Evolutionary conservation across 2,113 vertebrate genomes (phyloP).

Genomic region (Halichoeres trimaculatus): DNA sequence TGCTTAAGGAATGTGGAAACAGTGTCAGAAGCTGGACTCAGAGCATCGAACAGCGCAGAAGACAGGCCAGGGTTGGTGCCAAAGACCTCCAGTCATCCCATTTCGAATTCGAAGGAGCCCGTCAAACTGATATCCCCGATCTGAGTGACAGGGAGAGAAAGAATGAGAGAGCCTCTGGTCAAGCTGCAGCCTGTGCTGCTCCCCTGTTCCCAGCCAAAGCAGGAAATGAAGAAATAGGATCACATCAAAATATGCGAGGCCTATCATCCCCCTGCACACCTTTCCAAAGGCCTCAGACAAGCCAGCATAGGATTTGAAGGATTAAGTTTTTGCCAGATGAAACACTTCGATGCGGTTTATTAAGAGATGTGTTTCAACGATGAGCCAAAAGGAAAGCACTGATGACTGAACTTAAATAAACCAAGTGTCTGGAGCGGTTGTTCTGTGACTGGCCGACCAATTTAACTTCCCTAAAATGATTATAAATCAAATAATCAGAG

Average conservation of each 20-base stretch:
- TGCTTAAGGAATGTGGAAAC: conserved; percentile 47
- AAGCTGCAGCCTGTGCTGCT: conserved; percentile 60
- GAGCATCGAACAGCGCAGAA: conserved; percentile 12
- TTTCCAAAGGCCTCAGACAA: conserved; percentile 67
- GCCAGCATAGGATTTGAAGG: conserved; percentile 49
- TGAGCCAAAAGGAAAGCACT: conserved; percentile 2
- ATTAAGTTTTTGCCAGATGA: conserved; percentile 62
- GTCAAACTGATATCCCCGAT: conserved; percentile 62
- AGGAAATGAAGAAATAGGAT: conserved; percentile 87
- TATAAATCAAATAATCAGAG: conserved; percentile 20
- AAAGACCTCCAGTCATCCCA: conserved; percentile 58
- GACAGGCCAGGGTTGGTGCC: conserved; percentile 43
- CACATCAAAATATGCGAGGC: conserved; percentile 80
- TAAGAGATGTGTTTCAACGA: conserved; percentile 59
- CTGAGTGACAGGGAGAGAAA: conserved; percentile 55
- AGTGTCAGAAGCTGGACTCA: conserved; percentile 24
- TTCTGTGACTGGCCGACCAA: conserved; percentile 17
- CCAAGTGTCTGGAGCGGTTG: neutral
- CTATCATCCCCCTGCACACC: conserved; percentile 69
- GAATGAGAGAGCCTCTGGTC: conserved; percentile 51
- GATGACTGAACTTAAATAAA: conserved; percentile 48
- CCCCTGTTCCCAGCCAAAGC: conserved; percentile 70
- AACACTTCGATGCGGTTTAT: conserved; percentile 50
- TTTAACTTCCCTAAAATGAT: conserved; percentile 12
- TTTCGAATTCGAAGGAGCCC: conserved; percentile 56